These are phyloP conservation scores for Eueides isabella DNA, from an alignment of 1,140 invertebrate genomes.

Conservation along the genomic window DNA sequence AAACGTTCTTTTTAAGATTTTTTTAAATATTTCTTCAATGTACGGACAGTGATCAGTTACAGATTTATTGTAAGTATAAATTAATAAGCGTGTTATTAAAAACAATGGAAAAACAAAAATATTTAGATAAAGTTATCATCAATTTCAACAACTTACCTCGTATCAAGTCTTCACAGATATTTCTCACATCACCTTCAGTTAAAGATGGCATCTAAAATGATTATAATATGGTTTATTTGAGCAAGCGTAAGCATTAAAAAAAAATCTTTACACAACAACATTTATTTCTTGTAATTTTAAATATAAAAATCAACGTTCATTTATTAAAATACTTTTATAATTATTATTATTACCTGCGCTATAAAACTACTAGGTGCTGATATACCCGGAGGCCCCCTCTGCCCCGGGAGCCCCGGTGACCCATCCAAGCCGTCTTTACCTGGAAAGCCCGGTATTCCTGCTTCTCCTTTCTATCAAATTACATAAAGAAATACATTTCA, in stretches of 20 bases:
- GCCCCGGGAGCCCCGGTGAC: slow-evolving; percentile 53
- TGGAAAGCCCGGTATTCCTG: slow-evolving; percentile 53
- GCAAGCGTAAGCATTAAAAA: too few species aligned
- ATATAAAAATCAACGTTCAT: too few species aligned
- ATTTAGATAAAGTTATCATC: neutral
- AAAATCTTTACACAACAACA: too few species aligned
- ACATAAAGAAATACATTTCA: too few species aligned
- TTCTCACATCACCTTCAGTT: slow-evolving; percentile 59
- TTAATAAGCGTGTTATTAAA: too few species aligned
- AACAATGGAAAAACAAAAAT: neutral
- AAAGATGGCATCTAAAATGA: slow-evolving; percentile 51
- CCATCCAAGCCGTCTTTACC: slow-evolving; percentile 60
- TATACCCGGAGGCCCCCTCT: neutral
- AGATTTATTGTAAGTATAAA: too few species aligned
- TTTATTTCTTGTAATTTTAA: too few species aligned
- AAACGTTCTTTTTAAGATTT: too few species aligned
- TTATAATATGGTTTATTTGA: slow-evolving; percentile 14
- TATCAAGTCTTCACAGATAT: slow-evolving; percentile 64
- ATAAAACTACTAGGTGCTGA: slow-evolving; percentile 41
- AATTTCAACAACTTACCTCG: slow-evolving; percentile 48
- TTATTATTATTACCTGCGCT: slow-evolving; percentile 47
- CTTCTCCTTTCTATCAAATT: slow-evolving; percentile 59
- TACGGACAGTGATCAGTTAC: too few species aligned
- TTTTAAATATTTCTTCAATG: too few species aligned
- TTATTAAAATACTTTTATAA: too few species aligned